Base-by-base conservation (phyloP, 2,113 vertebrate species). In the Prolemur simus region DNA sequence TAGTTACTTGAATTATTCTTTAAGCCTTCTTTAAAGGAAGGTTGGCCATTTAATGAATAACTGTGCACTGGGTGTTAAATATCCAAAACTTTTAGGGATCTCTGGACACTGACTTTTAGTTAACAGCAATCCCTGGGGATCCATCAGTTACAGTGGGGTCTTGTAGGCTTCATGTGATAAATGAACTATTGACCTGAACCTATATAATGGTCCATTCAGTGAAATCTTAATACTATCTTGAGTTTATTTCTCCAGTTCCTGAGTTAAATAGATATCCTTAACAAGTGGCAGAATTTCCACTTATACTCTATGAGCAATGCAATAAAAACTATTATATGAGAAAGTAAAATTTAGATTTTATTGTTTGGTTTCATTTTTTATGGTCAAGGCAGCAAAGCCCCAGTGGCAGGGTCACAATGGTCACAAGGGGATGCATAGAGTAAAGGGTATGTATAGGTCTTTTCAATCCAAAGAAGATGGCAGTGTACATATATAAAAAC, bases 211-310 rank as follows among this genome's bases (percentile, higher is more conserved):
- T 82, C 49, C 20, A 73, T 73, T 91, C 80, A 87, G 39, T 88
- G 78, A 91, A 94, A 89, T 87, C 23, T 80, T 91, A 91, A 47
- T 9, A 32, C 8, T 92, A 71, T 56, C 76, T 83, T 94, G 52
- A 90, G 9, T 93, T 96, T 91, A 95, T 87, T 86, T 85, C 56
- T 76, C 20, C 13, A 88, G 73, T 87, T 93, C 17, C 27, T 78
- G 5, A 95, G 37, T 93, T 93, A 83, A 94, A 97, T 76, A 93
- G 13, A 90, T 78, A 68, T n/a, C 47, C 21, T 88, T 95, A 88
- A 83, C 39, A 96, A 54, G 21, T 64, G 39, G 29, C 20, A 66
- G 27, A n/a, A 91, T 54, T 73, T 90, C 29, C 52, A 84, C 32
- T 68, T 91, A 58, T 42, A 77, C 9, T 69, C 29, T 63, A 73